A percentile compares a stretch with the other conserved stretches of the same genome.
Evolutionary conservation across 2,888 invertebrate species (phyloP).

Genomic region (Dryobotodes eremita): DNA sequence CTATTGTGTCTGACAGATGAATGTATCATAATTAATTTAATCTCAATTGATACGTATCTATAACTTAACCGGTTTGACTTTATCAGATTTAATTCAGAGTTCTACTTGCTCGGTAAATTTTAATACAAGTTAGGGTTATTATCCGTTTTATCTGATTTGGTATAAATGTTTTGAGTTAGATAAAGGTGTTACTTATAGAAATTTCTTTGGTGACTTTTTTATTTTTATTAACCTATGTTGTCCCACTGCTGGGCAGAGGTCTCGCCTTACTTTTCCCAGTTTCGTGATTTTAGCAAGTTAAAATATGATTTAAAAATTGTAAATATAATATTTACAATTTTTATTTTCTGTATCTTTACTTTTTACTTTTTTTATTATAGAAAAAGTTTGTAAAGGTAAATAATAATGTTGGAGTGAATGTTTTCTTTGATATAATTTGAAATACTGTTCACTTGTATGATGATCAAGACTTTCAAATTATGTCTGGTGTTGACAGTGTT

Average conservation of each 20-base stretch:
- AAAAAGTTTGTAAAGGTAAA: no score
- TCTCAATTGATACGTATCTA: conserved; percentile 7
- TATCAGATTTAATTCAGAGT: conserved; percentile 4
- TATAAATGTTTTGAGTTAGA: no score
- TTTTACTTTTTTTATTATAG: no score
- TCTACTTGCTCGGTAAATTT: background rate
- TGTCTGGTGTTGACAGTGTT: background rate
- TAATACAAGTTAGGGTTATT: background rate
- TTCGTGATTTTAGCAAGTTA: background rate
- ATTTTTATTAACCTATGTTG: no score
- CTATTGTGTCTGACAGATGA: conserved; percentile 18
- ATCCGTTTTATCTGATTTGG: background rate
- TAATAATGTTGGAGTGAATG: background rate
- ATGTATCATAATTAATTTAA: conserved; percentile 34
- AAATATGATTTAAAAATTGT: background rate
- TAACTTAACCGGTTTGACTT: conserved; percentile 4
- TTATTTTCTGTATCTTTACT: no score
- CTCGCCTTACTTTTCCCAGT: background rate
- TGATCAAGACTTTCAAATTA: background rate
- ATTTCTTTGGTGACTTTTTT: background rate
- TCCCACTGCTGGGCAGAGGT: no score
- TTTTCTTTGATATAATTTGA: background rate
- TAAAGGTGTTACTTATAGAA: background rate
- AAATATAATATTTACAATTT: no score
- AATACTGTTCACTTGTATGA: background rate